Conservation (phyloP, 1,140 invertebrate species). For the Saccostrea echinata region DNA sequence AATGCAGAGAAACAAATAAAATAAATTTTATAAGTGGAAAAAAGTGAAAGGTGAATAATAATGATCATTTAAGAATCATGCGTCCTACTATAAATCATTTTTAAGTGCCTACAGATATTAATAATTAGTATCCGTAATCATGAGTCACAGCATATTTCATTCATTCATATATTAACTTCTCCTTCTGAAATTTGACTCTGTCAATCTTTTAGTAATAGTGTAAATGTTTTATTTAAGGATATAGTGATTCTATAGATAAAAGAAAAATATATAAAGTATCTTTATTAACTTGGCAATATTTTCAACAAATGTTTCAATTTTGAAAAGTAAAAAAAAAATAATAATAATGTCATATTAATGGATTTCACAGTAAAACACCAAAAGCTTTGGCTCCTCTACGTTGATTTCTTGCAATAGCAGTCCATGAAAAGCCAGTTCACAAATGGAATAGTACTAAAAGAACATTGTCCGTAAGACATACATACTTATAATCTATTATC, state of each 20-base stretch:
- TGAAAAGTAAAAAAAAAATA: not conserved
- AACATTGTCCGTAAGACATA: not conserved
- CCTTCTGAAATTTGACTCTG: too few species aligned
- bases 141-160: too few species aligned
- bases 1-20: not conserved
- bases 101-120: too few species aligned
- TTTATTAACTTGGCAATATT: not conserved
- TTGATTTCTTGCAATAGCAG: not conserved
- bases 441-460: not conserved
- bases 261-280: too few species aligned
- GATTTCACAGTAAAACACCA: not conserved
- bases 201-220: too few species aligned
- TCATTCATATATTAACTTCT: too few species aligned
- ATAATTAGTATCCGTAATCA: too few species aligned
- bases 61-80: too few species aligned
- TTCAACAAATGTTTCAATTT: not conserved
- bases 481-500: not conserved
- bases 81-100: too few species aligned
- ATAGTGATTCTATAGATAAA: too few species aligned
- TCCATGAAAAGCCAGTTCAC: not conserved
- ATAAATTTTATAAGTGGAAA: not conserved
- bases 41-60: too few species aligned
- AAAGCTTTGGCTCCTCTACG: not conserved
- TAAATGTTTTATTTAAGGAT: too few species aligned
- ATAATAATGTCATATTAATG: not conserved